Base-by-base conservation (phyloP, 2,888 invertebrate species). In the Pseudanteris insignis region DNA sequence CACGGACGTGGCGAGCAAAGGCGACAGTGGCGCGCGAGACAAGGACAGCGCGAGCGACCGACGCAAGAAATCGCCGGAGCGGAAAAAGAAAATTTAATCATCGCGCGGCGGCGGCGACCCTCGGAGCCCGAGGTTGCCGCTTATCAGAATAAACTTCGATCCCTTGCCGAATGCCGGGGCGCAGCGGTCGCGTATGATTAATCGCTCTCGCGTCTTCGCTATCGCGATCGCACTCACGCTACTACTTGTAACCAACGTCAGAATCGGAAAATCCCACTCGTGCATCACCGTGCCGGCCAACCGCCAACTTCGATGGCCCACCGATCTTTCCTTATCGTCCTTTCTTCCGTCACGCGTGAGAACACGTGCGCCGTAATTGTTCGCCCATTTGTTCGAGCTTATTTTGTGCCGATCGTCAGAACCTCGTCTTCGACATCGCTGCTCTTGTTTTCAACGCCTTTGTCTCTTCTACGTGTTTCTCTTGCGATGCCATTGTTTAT, bases 131-230 rank as follows among this genome's bases (percentile, higher is more conserved):
- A 63, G 62, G 48, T 64, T 44, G 57, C 53, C 59, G 67, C 69
- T 71, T 70, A 70, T 70, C 70, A 66, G 67, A 70, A 68, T 70
- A 67, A 70, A 70, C 67, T 70, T 68, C 67, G 67, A 70, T 70
- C 64, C 64, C 48, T 64, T 55, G 46, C 41, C 47, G 55, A 59
- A 38, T 51, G 51, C 34, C 61, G 26, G 33, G 37, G 37, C 41
- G 33, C 59, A 60, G 60, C 60, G 59, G 62, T 62, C 50, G 63
- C 48, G 43, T 51, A 63, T 65, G 65, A 65, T 65, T 65, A 65
- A 65, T 65, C 58, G 64, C 41, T 38, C 53, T 36, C 36, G 43
- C 51, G 51, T 59, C 61, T 40, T 36, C 43, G 51, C 41, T 55
- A 64, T 64, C 58, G 50, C 12, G 36, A 47, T 44, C 48, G 7